Evolutionary conservation across 2,888 invertebrate genomes (phyloP), one percentile per base, ranked within the genome.

Genomic region (Pegoplata infirma): DNA sequence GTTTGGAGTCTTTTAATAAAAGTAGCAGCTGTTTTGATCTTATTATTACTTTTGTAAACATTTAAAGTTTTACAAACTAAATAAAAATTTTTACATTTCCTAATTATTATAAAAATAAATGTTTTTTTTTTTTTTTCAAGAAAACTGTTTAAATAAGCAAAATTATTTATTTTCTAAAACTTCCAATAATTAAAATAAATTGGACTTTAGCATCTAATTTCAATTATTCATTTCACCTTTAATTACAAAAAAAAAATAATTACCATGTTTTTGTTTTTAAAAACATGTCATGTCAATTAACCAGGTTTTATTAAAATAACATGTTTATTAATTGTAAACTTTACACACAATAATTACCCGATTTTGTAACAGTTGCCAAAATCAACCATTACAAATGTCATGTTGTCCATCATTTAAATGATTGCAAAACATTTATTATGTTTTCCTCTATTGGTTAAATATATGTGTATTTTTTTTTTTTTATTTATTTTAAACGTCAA

Each of bases 401-500:
- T 69, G 68, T 76, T 76, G 68, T 63, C 75, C 63, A 69, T 76
- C 68, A 76, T 49, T 64, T 76, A 56, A 76, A 76, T 69, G 28
- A 69, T 76, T 76, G 56, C 75, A 68, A 68, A 73, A 75, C 68
- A 61, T 63, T 68, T 75, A 68, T 68, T 75, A 68, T 75, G 61
- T 76, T 68, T 23, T 74, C n/a, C n/a, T 55, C 25, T 25, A 58
- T 36, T 53, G 32, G 8, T 46, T 19, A 21, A 46, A 61, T 25
- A n/a, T 7, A 14, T 56, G n/a, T n/a, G n/a, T n/a, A n/a, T n/a
- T n/a, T n/a, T n/a, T n/a, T n/a, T n/a, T n/a, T n/a, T n/a, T n/a
- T n/a, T n/a, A n/a, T n/a, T n/a, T n/a, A n/a, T n/a, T n/a, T n/a
- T n/a, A 63, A 76, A 79, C 75, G 79, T 47, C 46, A 71, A 67